phyloP scores from a whole-genome alignment of 2,888 invertebrate species.

The Adela reaumurella region DNA sequence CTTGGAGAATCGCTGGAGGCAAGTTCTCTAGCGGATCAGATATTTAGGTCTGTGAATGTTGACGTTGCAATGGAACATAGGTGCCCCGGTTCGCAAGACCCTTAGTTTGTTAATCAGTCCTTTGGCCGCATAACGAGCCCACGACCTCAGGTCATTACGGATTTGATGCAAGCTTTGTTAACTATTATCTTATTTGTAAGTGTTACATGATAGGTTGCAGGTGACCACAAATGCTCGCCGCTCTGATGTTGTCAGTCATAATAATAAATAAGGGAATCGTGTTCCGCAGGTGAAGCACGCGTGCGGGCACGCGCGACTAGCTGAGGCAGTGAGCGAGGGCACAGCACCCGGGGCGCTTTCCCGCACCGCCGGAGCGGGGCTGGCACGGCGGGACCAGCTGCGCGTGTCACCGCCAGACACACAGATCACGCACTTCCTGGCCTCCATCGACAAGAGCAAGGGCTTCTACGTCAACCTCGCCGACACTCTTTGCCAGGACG shows the following conservation, averaged over 20 bases:
- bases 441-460: constrained; percentile 66
- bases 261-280: constrained; percentile 7
- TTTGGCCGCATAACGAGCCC: too few relatives aligned
- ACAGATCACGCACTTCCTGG: constrained; percentile 61
- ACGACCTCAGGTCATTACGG: too few relatives aligned
- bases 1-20: too few relatives aligned
- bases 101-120: too few relatives aligned
- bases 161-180: too few relatives aligned
- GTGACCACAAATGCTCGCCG: too few relatives aligned
- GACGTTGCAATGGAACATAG: too few relatives aligned
- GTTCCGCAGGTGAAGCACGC: constrained; percentile 47
- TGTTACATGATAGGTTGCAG: too few relatives aligned
- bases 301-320: constrained; percentile 29
- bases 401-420: constrained; percentile 62
- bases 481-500: constrained; percentile 74
- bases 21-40: too few relatives aligned
- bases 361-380: constrained; percentile 22
- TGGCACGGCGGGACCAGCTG: constrained; percentile 34
- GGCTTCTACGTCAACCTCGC: constrained; percentile 82
- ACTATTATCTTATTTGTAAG: background rate
- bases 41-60: too few relatives aligned
- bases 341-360: constrained; percentile 12
- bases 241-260: too few relatives aligned
- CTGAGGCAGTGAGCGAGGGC: constrained; percentile 7
- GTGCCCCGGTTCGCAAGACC: too few relatives aligned